A percentile compares a stretch with the other conserved stretches of the same genome.
These are phyloP conservation scores for Glossophaga mutica DNA, from an alignment of 2,797 vertebrate species.

Conservation along the genomic window DNA sequence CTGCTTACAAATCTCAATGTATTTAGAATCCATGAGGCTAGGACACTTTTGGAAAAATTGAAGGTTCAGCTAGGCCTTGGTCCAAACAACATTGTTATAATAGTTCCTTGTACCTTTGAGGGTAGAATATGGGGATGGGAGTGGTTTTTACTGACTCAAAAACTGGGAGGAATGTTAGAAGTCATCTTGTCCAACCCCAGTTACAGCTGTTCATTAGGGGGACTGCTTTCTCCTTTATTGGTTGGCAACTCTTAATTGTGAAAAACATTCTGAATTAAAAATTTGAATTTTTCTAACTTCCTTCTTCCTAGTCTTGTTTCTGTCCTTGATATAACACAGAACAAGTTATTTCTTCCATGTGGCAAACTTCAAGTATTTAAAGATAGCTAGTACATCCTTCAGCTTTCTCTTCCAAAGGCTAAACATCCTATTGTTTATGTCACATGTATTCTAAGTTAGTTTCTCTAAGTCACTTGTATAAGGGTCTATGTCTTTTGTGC, in stretches of 20 bases:
- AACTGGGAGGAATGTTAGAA: background rate
- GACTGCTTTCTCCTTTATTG: background rate
- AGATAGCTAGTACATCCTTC: background rate
- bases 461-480: background rate
- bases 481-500: background rate
- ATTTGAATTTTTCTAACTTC: slow-evolving; percentile 10
- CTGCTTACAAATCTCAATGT: background rate
- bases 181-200: background rate
- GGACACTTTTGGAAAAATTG: background rate
- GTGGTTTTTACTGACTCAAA: background rate
- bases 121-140: background rate
- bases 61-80: background rate
- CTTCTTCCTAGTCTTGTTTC: background rate
- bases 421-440: slow-evolving; percentile 7
- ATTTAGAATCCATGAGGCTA: background rate
- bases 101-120: slow-evolving; percentile 9
- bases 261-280: slow-evolving; percentile 32
- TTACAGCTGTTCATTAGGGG: background rate
- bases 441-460: background rate
- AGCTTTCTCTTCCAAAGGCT: background rate
- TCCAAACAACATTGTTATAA: background rate
- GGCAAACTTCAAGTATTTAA: slow-evolving; percentile 45
- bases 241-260: background rate
- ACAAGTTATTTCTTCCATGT: background rate
- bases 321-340: slow-evolving; percentile 27